Base-by-base conservation (phyloP, 2,113 vertebrate species). In the Lampris incognitus region DNA sequence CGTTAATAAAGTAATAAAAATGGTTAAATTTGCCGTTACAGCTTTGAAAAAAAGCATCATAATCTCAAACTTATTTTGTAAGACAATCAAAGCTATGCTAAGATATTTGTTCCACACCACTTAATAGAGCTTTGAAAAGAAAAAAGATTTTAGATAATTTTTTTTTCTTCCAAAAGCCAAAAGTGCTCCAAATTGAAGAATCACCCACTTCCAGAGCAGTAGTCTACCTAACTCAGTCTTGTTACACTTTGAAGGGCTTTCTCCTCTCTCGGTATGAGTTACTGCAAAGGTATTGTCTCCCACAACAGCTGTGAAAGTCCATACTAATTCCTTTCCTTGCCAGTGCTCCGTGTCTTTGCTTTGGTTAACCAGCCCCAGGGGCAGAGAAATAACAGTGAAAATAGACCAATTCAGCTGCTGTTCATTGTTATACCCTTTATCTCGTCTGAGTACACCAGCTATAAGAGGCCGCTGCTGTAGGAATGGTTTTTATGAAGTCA, bases 261-360 rank as follows among this genome's bases (percentile, higher is more conserved):
- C 41, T 38, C 1, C 39, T 68, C 62, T n/a, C 66, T 71, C 51
- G 41, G 9, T 69, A 73, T 48, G 24, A 66, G 63, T 69, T 66
- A 40, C 56, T 72, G 54, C 55, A 38, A 67, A 79, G 57, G 72
- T 52, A 66, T 69, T 82, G 69, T 82, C 42, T 90, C 68, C 41
- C 66, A 48, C 56, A 82, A 72, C 79, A 79, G 78, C 78, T 84
- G 83, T 63, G 81, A 57, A 71, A 69, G 66, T 83, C 78, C 59
- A 65, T 82, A 81, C 40, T 66, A 70, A 86, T 39, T 9, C 24
- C 9, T 74, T 72, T 49, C 51, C 66, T 58, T 11, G 1, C 57
- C 48, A 66, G 70, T 69, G 52, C 9, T 40, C 55, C 38, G 65
- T 40, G 39, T 83, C 46, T 55, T 36, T 49, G 10, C 54, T 49